These are phyloP conservation scores for Pseudorhombus dupliciocellatus DNA, from an alignment of 2,113 vertebrate genomes.

Conservation along the genomic window DNA sequence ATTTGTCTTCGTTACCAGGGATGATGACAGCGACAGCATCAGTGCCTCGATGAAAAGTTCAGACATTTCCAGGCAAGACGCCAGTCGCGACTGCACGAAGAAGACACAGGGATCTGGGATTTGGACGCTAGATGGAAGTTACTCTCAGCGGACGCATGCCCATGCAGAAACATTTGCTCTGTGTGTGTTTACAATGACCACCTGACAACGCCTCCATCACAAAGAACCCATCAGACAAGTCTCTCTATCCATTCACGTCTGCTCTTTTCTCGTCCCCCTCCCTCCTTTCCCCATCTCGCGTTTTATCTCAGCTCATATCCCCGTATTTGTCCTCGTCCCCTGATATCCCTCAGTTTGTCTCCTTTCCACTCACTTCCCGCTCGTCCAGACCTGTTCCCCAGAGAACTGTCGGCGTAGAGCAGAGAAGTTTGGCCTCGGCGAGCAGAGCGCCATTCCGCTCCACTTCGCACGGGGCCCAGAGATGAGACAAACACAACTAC, in stretches of 20 bases:
- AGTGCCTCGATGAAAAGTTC: background rate
- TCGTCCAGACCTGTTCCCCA: slow-evolving; percentile 56
- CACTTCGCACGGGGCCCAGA: slow-evolving; percentile 69
- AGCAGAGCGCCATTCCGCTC: slow-evolving; percentile 72
- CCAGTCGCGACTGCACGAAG: background rate
- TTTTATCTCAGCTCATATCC: background rate
- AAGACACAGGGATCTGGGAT: background rate
- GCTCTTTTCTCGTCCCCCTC: slow-evolving; percentile 13
- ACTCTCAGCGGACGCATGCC: background rate
- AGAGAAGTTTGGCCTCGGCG: slow-evolving; percentile 40
- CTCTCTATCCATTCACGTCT: background rate
- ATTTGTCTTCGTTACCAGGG: background rate
- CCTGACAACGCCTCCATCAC: slow-evolving; percentile 13
- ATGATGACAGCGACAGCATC: background rate
- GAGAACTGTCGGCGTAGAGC: slow-evolving; percentile 52
- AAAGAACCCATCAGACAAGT: background rate
- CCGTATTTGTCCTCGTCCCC: slow-evolving; percentile 37
- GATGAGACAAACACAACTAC: slow-evolving; percentile 68
- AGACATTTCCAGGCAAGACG: background rate
- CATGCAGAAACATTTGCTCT: too few relatives aligned
- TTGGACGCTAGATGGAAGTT: background rate
- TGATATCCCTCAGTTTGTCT: slow-evolving; percentile 32
- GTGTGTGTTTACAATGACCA: too few relatives aligned
- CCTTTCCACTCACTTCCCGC: slow-evolving; percentile 15
- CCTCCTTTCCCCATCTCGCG: background rate